Conservation (phyloP, 2,113 vertebrate species). For the Spilogale gracilis region DNA sequence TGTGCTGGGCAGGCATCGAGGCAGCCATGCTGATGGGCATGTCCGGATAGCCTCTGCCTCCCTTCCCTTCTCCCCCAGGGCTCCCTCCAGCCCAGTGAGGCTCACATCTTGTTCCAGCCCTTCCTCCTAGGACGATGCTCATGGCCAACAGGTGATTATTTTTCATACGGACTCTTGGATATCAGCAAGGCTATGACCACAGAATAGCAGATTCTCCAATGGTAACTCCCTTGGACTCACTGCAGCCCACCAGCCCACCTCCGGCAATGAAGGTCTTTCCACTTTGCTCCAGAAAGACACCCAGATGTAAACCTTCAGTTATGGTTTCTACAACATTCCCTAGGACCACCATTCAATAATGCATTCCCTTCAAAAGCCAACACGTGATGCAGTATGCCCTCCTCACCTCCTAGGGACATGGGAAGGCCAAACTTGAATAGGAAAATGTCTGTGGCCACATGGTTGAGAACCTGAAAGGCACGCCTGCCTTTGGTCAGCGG, state of each 20-base stretch:
- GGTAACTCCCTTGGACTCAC: not conserved
- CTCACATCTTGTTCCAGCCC: not conserved
- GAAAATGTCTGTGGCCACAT: not conserved
- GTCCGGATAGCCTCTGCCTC: accelerated
- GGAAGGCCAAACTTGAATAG: not conserved
- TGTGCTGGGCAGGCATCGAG: too few species aligned
- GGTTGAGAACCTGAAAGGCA: not conserved
- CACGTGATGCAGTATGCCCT: too few species aligned
- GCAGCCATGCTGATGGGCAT: not conserved
- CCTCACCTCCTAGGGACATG: not conserved
- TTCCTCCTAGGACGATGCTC: not conserved
- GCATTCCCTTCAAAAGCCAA: not conserved
- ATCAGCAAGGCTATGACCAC: not conserved
- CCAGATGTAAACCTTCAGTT: not conserved
- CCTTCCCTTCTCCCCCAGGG: not conserved
- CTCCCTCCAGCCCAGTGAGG: not conserved
- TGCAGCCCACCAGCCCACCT: accelerated
- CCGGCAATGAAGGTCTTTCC: not conserved
- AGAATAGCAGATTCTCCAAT: not conserved
- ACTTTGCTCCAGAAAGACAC: not conserved
- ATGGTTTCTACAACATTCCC: not conserved
- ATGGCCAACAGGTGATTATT: not conserved
- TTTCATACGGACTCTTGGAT: not conserved
- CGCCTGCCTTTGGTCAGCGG: not conserved
- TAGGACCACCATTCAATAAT: not conserved